Evolutionary conservation across 37 sponge, comb jelly and placozoan genomes (phyloP), one percentile per base, ranked within the genome.

Genomic region (Diacarnus erythraeanus): DNA sequence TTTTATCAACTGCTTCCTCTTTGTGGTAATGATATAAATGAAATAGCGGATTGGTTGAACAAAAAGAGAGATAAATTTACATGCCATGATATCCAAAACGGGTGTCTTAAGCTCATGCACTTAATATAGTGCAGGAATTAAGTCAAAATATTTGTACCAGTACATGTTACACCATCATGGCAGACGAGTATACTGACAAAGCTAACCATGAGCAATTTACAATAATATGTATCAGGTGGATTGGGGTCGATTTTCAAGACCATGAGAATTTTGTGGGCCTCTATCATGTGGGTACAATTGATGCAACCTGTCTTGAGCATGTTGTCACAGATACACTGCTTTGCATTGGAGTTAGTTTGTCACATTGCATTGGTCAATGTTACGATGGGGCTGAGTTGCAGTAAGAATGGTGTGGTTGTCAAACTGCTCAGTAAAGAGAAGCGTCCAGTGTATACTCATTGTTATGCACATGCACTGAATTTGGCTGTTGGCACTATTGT

Each of bases 231-330:
- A 64, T 83, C 23, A 69, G 84, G 20, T 79, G 84, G 72, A 80
- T 87, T 25, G 60, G 37, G 47, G 71, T 64, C 23, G 34, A 83
- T 44, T 60, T 83, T 38, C 71, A 71, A 54, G 82, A 83, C 33
- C 78, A 83, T 76, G 95, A 94, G 59, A 71, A 90, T 20, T 74
- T 94, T 35, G 58, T 94, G 35, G 95, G 91, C 26, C 76, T 94
- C 26, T 90, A 87, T 66, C 72, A 78, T 25, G 83, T 86, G 25
- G 54, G 73, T 34, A 67, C 10, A 2, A 86, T 74, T 44, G 74
- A 83, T 76, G 90, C 95, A 26, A 72, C 58, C 27, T 71, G 71
- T 5, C 70, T 94, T 5, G 54, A 68, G 3, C 0, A 2, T 30
- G 63, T 82, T 26, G 38, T 91, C 43, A 88, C 82, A 59, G 75